A percentile compares a stretch with the other conserved stretches of the same genome.
Evolutionary conservation across 1,140 invertebrate genomes (phyloP).

Genomic region (Drosophila repleta): DNA sequence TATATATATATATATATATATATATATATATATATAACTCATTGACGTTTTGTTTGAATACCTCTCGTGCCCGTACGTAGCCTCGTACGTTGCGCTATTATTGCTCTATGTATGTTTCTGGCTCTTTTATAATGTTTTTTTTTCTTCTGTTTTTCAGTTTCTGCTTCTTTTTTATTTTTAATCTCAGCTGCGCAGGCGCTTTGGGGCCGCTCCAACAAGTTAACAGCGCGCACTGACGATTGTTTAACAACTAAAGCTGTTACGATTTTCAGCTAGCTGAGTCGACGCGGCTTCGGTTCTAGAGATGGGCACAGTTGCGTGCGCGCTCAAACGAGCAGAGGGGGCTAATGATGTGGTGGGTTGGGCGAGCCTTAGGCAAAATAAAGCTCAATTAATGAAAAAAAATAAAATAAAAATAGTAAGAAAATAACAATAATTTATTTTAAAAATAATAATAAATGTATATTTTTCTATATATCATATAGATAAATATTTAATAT

Average conservation of each 20-base stretch:
- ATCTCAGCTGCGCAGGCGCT: constrained; percentile 32
- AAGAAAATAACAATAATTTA: too few species aligned
- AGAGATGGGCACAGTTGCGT: constrained; percentile 32
- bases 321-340: constrained; percentile 1
- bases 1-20: too few species aligned
- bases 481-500: too few species aligned
- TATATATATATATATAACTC: too few species aligned
- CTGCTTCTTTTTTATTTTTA: background rate
- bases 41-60: constrained; percentile 19
- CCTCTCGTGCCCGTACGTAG: background rate
- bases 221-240: constrained; percentile 66
- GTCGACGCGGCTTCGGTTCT: background rate
- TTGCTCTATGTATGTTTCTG: constrained; percentile 15
- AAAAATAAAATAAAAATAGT: too few species aligned
- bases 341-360: background rate
- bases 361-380: too few species aligned
- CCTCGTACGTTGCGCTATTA: constrained; percentile 5
- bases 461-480: too few species aligned
- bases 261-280: constrained; percentile 33
- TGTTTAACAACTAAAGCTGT: constrained; percentile 64
- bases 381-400: too few species aligned
- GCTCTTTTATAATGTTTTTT: background rate
- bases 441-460: too few species aligned
- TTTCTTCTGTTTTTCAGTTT: background rate
- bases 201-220: constrained; percentile 12